Evolutionary conservation across 2,113 vertebrate genomes (phyloP).

Genomic region (Seriola dumerili): DNA sequence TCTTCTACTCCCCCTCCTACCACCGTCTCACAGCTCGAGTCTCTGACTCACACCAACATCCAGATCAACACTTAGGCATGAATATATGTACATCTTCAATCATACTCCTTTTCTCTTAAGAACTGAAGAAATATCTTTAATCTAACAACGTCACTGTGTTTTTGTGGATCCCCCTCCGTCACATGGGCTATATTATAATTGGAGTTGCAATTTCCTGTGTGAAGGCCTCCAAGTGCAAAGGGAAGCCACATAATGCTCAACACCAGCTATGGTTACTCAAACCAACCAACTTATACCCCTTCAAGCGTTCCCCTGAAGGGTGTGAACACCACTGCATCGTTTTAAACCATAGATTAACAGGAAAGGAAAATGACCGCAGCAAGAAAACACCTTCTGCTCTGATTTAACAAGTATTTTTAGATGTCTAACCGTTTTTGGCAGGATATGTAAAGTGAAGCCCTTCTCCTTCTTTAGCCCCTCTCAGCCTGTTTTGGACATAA

Average conservation of each 20-base stretch:
- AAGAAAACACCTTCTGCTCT: background rate
- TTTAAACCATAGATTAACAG: conserved; percentile 7
- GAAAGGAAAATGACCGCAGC: background rate
- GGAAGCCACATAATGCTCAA: conserved; percentile 32
- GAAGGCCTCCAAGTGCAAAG: conserved; percentile 9
- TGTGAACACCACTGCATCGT: conserved; percentile 21
- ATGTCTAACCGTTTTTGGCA: conserved; percentile 9
- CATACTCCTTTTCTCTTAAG: no score
- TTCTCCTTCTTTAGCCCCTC: background rate
- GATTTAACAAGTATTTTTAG: conserved; percentile 15
- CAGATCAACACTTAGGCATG: no score
- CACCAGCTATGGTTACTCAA: conserved; percentile 43
- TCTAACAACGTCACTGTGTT: no score
- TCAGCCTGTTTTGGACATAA: conserved; percentile 1
- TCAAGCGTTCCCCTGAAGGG: conserved; percentile 10
- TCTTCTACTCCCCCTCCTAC: conserved; percentile 24
- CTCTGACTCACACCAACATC: no score
- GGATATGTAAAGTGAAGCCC: background rate
- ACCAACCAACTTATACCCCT: conserved; percentile 16
- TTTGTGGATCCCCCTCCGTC: background rate
- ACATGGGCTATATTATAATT: conserved; percentile 20
- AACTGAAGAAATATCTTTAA: no score
- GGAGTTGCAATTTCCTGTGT: conserved; percentile 36
- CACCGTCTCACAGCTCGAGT: no score
- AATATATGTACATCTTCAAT: no score